Evolutionary conservation across 2,888 invertebrate species (phyloP).

Genomic region (Nomada fucata): DNA sequence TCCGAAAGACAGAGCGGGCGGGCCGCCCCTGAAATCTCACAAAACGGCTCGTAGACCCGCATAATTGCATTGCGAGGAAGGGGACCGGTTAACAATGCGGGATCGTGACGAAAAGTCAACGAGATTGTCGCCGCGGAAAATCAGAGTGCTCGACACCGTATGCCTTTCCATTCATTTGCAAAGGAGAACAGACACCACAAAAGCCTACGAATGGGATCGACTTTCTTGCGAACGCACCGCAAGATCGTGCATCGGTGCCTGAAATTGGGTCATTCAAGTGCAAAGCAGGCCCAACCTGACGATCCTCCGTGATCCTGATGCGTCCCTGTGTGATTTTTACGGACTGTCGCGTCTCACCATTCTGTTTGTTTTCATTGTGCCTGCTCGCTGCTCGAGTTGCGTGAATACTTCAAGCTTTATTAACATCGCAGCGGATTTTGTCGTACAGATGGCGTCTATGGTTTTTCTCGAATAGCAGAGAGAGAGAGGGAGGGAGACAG

Average conservation of each 20-base stretch:
- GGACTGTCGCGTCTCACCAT: not conserved
- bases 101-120: constrained; percentile 74
- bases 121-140: constrained; percentile 71
- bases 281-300: constrained; percentile 67
- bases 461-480: no score
- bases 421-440: not conserved
- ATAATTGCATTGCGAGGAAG: constrained; percentile 67
- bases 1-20: constrained; percentile 1
- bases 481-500: no score
- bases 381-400: not conserved
- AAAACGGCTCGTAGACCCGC: constrained; percentile 54
- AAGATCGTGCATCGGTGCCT: constrained; percentile 28
- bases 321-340: constrained; percentile 34
- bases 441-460: not conserved
- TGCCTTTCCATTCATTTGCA: constrained; percentile 73
- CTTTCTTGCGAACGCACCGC: constrained; percentile 41
- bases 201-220: constrained; percentile 34
- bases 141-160: constrained; percentile 38
- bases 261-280: constrained; percentile 77
- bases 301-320: constrained; percentile 35
- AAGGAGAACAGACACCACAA: constrained; percentile 54
- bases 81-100: constrained; percentile 57
- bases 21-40: constrained; percentile 13
- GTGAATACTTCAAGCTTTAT: not conserved
- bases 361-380: not conserved